Evolutionary conservation across 2,113 vertebrate species (phyloP).

Genomic region (Chauna torquata): DNA sequence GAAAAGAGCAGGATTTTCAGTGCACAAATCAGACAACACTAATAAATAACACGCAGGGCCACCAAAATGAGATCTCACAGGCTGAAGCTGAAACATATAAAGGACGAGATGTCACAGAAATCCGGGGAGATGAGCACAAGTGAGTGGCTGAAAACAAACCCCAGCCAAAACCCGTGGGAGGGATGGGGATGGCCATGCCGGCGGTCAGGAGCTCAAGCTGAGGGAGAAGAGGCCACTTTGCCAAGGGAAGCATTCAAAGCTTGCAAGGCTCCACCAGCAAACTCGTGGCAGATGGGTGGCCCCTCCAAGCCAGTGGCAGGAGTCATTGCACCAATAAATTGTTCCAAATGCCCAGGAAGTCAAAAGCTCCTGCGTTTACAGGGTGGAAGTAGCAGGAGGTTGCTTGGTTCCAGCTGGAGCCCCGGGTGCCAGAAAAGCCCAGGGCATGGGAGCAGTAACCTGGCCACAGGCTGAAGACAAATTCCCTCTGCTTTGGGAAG

Average conservation of each 20-base stretch:
- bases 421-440: too few relatives aligned
- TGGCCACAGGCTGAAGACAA: neutral
- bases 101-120: neutral
- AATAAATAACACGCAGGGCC: neutral
- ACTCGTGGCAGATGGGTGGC: neutral
- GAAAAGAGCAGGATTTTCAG: neutral
- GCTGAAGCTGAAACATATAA: neutral
- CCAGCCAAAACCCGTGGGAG: neutral
- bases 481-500: neutral
- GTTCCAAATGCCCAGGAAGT: neutral
- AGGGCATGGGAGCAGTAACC: neutral
- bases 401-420: neutral
- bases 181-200: neutral
- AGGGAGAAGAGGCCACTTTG: neutral
- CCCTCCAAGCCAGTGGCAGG: fast-evolving
- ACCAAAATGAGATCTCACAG: neutral
- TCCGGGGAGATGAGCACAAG: neutral
- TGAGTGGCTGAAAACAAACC: neutral
- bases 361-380: neutral
- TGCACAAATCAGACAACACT: neutral
- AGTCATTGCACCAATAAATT: neutral
- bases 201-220: neutral
- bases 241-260: neutral
- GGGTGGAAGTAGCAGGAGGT: neutral
- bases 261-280: neutral